Evolutionary conservation across 2,888 invertebrate genomes (phyloP).

Genomic region (Microctonus aethiopoides): DNA sequence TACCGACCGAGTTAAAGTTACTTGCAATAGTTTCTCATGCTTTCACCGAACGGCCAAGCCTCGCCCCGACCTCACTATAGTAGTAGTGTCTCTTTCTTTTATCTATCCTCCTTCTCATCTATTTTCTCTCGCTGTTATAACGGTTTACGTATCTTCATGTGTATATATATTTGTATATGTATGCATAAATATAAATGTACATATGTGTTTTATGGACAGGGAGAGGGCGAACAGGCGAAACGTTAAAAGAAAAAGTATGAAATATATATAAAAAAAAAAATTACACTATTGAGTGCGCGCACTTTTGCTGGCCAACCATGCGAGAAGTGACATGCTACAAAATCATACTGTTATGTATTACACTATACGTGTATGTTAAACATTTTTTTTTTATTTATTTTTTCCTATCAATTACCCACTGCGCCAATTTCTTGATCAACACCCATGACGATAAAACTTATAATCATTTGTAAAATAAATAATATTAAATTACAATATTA

Average conservation of each 20-base stretch:
- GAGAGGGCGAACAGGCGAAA: constrained; percentile 49
- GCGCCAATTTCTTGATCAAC: constrained; percentile 34
- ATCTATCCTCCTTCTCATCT: constrained; percentile 25
- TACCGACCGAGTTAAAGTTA: constrained; percentile 32
- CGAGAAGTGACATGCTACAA: constrained; percentile 55
- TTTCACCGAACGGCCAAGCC: constrained; percentile 57
- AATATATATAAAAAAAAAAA: constrained; percentile 38
- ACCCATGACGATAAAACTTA: constrained; percentile 13
- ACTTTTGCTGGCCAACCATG: constrained; percentile 53
- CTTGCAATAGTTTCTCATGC: constrained; percentile 55
- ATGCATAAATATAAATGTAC: constrained; percentile 8
- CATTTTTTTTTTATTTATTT: too few species aligned
- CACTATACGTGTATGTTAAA: not conserved
- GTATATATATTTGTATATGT: constrained; percentile 29
- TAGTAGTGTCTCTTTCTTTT: constrained; percentile 30
- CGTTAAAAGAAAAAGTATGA: constrained; percentile 36
- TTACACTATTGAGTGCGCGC: constrained; percentile 44
- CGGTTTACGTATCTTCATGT: constrained; percentile 36
- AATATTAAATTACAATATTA: not conserved
- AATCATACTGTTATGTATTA: constrained; percentile 3
- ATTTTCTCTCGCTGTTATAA: constrained; percentile 38
- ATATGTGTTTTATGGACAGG: constrained; percentile 2
- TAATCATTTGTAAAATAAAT: not conserved
- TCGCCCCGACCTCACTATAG: constrained; percentile 50
- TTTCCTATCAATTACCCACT: constrained; percentile 27